These are phyloP conservation scores for Bombus superbus DNA, from an alignment of 1,140 invertebrate species.

Conservation along the genomic window DNA sequence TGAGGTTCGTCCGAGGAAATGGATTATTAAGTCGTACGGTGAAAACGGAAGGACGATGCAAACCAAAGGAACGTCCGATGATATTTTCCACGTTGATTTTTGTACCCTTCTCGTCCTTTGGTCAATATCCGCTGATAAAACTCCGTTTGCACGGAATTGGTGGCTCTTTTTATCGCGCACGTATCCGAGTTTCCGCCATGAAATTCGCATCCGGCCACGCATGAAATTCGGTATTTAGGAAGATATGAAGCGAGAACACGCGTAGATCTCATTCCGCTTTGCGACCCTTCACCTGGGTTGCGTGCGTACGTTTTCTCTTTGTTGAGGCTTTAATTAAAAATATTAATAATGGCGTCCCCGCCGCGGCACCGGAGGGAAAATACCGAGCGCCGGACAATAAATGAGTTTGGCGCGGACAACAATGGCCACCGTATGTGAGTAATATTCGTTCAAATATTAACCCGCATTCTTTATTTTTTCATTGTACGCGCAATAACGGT, in stretches of 20 bases:
- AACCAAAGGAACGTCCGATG: neutral
- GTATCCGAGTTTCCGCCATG: neutral
- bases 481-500: slow-evolving; percentile 51
- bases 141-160: slow-evolving; percentile 23
- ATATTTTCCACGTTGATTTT: slow-evolving; percentile 20
- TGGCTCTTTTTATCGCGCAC: neutral
- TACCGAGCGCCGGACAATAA: slow-evolving; percentile 62
- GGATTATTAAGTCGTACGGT: neutral
- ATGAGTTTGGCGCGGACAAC: slow-evolving; percentile 61
- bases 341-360: slow-evolving; percentile 72
- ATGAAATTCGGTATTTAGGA: slow-evolving; percentile 47
- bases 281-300: slow-evolving; percentile 18
- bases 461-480: slow-evolving; percentile 57
- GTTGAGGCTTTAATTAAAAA: slow-evolving; percentile 75
- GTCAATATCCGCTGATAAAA: slow-evolving; percentile 46
- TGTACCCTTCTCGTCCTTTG: neutral
- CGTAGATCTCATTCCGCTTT: slow-evolving; percentile 55
- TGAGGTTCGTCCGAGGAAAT: neutral
- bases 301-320: slow-evolving; percentile 60
- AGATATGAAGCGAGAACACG: slow-evolving; percentile 57
- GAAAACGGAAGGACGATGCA: neutral
- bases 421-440: slow-evolving; percentile 61
- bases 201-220: slow-evolving; percentile 19
- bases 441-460: slow-evolving; percentile 68
- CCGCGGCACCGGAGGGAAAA: slow-evolving; percentile 45